Evolutionary conservation across 2,113 vertebrate genomes (phyloP).

Genomic region (Tachysurus fulvidraco): DNA sequence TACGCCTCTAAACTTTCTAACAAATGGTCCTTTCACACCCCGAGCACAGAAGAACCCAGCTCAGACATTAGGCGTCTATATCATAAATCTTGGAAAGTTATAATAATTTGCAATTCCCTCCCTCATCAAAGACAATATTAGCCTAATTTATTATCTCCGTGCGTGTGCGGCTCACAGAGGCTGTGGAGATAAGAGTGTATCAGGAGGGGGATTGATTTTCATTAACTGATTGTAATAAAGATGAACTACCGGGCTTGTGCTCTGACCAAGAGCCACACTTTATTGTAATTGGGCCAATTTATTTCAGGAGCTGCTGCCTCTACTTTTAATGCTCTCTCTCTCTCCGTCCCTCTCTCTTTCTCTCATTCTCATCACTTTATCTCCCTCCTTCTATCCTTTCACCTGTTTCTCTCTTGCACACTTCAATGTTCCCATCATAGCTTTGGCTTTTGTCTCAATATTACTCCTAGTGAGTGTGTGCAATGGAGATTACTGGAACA

Average conservation of each 20-base stretch:
- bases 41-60: conserved; percentile 66
- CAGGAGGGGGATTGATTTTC: conserved; percentile 84
- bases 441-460: conserved; percentile 39
- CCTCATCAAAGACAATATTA: conserved; percentile 84
- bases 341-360: background rate
- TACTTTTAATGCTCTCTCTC: conserved; percentile 59
- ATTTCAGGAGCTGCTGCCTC: conserved; percentile 73
- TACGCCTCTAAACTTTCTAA: conserved; percentile 76
- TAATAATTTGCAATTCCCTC: conserved; percentile 84
- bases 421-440: conserved; percentile 51
- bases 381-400: background rate
- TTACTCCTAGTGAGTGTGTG: conserved; percentile 39
- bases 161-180: conserved; percentile 70
- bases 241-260: conserved; percentile 76
- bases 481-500: background rate
- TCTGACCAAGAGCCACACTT: conserved; percentile 81
- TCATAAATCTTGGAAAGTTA: conserved; percentile 83
- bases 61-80: conserved; percentile 77
- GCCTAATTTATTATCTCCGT: conserved; percentile 82
- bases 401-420: background rate
- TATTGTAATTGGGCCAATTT: conserved; percentile 84
- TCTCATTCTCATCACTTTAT: conserved; percentile 21
- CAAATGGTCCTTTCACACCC: conserved; percentile 69
- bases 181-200: conserved; percentile 82
- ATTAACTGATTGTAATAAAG: conserved; percentile 86